Percentiles rank a stretch among this genome's conserved stretches.
phyloP scores from a whole-genome alignment of 2,797 vertebrate species.

The Anguilla megastoma region DNA sequence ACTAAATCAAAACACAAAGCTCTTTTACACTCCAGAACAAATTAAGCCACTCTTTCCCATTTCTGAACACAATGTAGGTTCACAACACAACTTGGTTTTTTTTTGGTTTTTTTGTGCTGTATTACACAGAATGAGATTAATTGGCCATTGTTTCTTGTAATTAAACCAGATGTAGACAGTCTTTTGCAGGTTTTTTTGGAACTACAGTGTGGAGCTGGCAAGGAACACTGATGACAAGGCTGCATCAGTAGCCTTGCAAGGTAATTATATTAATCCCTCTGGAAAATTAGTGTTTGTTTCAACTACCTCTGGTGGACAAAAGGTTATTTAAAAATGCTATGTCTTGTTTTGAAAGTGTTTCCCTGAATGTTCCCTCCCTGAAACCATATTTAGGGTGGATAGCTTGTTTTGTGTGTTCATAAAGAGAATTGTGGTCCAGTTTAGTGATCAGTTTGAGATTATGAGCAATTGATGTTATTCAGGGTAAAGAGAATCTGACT shows the following conservation, averaged over 20 bases:
- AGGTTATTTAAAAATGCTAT: slow-evolving; percentile 12
- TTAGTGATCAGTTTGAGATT: neutral
- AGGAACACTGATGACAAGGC: slow-evolving; percentile 10
- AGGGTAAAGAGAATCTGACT: too few species aligned
- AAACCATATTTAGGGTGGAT: neutral
- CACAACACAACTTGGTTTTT: neutral
- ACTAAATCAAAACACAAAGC: neutral
- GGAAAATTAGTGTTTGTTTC: slow-evolving; percentile 14
- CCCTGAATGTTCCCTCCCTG: neutral
- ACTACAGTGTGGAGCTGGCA: slow-evolving; percentile 1
- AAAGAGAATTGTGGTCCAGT: neutral
- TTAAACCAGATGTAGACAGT: slow-evolving; percentile 6
- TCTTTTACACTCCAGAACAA: neutral
- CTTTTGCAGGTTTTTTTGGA: neutral
- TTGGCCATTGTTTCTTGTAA: neutral
- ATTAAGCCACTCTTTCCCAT: neutral
- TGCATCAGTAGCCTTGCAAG: neutral
- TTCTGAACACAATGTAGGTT: neutral
- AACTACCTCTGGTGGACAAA: neutral
- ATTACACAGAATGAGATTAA: neutral
- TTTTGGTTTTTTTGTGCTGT: neutral
- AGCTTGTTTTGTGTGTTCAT: slow-evolving; percentile 3
- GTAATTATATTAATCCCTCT: slow-evolving; percentile 15
- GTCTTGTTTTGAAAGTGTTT: neutral
- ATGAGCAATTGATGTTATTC: neutral